These are phyloP conservation scores for Sebastes goodei DNA, from an alignment of 2,797 vertebrate species.

Conservation along the genomic window DNA sequence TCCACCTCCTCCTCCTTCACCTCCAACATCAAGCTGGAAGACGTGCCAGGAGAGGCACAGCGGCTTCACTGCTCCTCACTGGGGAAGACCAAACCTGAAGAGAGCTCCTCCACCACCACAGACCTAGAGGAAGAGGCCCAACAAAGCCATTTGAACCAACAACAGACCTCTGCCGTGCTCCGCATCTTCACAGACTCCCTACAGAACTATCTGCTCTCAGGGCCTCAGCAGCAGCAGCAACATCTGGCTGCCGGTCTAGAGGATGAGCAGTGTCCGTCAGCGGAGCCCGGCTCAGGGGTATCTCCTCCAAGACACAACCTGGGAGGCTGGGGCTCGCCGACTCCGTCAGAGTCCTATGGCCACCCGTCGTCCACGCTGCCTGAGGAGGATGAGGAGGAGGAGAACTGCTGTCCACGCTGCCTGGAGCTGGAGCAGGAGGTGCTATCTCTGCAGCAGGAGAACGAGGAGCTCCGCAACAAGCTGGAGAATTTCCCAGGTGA, in stretches of 20 bases:
- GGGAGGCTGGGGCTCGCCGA: conserved; percentile 95
- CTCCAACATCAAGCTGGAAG: conserved; percentile 93
- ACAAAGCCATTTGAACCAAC: conserved; percentile 88
- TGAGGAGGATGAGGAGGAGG: conserved; percentile 97
- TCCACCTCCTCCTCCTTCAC: conserved; percentile 65
- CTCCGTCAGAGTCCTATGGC: conserved; percentile 95
- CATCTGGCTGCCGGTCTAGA: conserved; percentile 75
- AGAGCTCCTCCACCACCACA: conserved; percentile 79
- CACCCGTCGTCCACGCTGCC: conserved; percentile 97
- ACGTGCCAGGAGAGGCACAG: conserved; percentile 51
- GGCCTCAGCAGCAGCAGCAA: conserved; percentile 65
- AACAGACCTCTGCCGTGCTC: conserved; percentile 94
- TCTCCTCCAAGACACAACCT: conserved; percentile 89
- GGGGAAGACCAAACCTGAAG: conserved; percentile 84
- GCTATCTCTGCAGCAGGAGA: conserved; percentile 98
- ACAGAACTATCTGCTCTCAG: conserved; percentile 94
- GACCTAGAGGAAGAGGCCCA: conserved; percentile 87
- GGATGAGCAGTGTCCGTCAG: conserved; percentile 79
- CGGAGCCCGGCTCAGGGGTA: conserved; percentile 81
- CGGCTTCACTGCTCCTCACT: conserved; percentile 82
- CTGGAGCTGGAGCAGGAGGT: conserved; percentile 98
- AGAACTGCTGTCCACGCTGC: conserved; percentile 94
- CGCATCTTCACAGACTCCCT: conserved; percentile 97
- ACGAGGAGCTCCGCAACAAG: conserved; percentile 95
- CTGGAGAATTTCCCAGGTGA: conserved; percentile 95